phyloP scores from a whole-genome alignment of 2,797 vertebrate genomes.

The Pseudochirops cupreus region DNA sequence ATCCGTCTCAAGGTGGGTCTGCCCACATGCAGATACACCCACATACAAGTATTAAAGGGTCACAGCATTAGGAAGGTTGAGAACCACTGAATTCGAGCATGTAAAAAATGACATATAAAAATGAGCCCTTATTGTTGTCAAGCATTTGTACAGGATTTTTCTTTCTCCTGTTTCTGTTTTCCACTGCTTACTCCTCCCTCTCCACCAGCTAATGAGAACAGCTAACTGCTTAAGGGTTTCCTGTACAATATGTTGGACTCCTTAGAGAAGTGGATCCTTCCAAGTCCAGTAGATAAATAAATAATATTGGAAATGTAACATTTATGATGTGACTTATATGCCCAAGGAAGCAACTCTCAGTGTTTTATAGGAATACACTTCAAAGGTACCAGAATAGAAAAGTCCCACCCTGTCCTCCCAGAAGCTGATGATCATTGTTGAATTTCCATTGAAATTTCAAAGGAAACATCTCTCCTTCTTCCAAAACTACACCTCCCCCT shows the following conservation, averaged over 20 bases:
- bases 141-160: background rate
- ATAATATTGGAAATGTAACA: constrained; percentile 55
- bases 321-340: constrained; percentile 15
- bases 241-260: constrained; percentile 6
- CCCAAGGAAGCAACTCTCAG: constrained; percentile 48
- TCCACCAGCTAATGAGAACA: constrained; percentile 24
- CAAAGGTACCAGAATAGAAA: background rate
- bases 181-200: background rate
- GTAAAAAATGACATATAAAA: background rate
- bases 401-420: background rate
- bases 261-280: background rate
- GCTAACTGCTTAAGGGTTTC: constrained; percentile 31
- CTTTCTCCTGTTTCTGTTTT: background rate
- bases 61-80: no score
- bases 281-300: constrained; percentile 51
- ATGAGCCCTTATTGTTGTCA: background rate
- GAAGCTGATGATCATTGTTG: background rate
- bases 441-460: constrained; percentile 9
- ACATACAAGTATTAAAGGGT: no score
- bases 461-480: background rate
- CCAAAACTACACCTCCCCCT: background rate
- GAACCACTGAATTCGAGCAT: background rate
- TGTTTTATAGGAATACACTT: constrained; percentile 58
- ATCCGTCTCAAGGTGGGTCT: no score
- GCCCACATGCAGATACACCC: no score